Evolutionary conservation across 2,797 vertebrate genomes (phyloP), one percentile per base, ranked within the genome.

Genomic region (Enteromius fasciolatus): DNA sequence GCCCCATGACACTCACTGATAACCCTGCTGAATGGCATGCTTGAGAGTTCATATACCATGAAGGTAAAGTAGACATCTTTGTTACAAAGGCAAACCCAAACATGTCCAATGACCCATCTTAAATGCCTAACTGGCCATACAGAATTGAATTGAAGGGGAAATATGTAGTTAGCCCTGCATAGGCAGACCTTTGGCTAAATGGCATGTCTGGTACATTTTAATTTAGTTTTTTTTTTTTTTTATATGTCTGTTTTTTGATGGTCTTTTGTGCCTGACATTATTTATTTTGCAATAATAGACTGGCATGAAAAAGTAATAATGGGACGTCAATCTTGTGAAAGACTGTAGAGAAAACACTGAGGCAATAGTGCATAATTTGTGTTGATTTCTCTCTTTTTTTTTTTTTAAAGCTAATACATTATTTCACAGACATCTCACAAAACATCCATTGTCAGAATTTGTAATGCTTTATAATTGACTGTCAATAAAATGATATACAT

Each of bases 1-100:
- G 77, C 76, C 82, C 73, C 12, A 39, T 83, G 87, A 80, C 25
- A 76, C 41, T 57, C 82, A 12, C 64, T 69, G 69, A 88, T 81
- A 86, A 86, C 61, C 25, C 46, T 61, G 28, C 36, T 18, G 25
- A 64, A 83, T 69, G 44, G 46, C 57, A 48, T 79, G 54, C 25
- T 20, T 31, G 23, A 52, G 11, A 67, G 44, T 48, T 68, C 28
- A 52, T 41, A 44, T 66, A 67, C 28, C 36, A 73, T 41, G 76
- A 68, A 61, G 33, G 61, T 36, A 77, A 75, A 46, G 63, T 17
- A 77, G 77, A 84, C 52, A 54, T 77, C 78, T 83, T 86, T 85
- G 81, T 85, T 86, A 84, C 10, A 61, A 80, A 84, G 11, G 25
- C 50, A 66, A 69, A 44, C 10, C 20, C 5, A 41, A 48, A 81